phyloP scores from a whole-genome alignment of 2,113 vertebrate species.

The Syngnathoides biaculeatus region DNA sequence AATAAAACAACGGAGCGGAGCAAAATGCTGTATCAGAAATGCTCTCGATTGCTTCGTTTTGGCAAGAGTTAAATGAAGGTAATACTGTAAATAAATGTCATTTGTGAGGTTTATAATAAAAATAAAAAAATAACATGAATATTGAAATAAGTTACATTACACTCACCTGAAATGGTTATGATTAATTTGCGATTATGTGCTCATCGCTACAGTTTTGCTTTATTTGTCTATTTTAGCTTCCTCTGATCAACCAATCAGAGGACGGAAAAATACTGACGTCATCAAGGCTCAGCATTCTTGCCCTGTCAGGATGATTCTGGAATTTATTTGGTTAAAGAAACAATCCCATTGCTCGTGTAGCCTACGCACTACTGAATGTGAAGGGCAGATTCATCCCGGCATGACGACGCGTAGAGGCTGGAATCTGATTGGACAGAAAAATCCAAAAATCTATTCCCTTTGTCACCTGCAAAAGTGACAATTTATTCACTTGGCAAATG shows the following conservation, averaged over 20 bases:
- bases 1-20: no score
- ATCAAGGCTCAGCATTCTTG: no score
- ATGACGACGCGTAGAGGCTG: background rate
- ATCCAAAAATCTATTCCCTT: no score
- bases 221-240: no score
- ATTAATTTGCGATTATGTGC: background rate
- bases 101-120: background rate
- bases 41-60: no score
- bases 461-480: no score
- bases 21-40: no score
- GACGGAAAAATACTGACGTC: no score
- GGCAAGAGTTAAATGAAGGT: no score
- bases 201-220: background rate
- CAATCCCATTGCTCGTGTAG: background rate
- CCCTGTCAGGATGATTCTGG: background rate
- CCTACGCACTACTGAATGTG: background rate
- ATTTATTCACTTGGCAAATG: background rate
- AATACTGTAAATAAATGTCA: no score
- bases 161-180: background rate
- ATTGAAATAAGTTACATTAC: background rate
- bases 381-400: background rate
- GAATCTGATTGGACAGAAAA: background rate
- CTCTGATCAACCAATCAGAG: background rate
- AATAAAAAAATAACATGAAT: background rate
- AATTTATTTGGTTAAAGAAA: background rate